These are phyloP conservation scores for Acanthosepion pharaonis DNA, from an alignment of 2,888 invertebrate genomes.

Conservation along the genomic window DNA sequence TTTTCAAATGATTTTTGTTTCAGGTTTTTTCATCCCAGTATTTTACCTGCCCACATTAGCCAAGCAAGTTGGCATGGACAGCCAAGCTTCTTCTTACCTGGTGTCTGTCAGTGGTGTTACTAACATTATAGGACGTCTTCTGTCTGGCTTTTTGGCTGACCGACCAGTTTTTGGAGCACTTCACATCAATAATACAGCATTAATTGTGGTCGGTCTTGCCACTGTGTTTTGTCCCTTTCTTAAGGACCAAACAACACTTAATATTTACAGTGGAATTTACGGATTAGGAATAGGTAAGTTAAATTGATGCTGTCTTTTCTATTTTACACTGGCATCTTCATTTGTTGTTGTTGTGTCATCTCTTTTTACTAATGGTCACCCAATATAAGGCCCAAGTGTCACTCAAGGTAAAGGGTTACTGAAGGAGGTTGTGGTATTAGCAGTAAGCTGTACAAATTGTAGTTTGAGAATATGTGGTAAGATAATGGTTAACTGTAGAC, in stretches of 20 bases:
- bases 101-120: constrained; percentile 91
- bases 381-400: too few species aligned
- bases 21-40: constrained; percentile 90
- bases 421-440: too few species aligned
- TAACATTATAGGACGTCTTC: constrained; percentile 91
- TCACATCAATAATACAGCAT: constrained; percentile 89
- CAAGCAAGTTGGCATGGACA: constrained; percentile 66
- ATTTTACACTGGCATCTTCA: too few species aligned
- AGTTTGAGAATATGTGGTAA: too few species aligned
- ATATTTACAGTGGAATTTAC: constrained; percentile 87
- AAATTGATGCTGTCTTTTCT: too few species aligned
- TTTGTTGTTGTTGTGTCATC: too few species aligned
- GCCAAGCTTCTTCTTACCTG: constrained; percentile 80
- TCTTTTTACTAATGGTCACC: too few species aligned
- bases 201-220: constrained; percentile 90
- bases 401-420: too few species aligned
- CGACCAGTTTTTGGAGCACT: constrained; percentile 89
- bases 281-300: constrained; percentile 91
- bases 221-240: constrained; percentile 87
- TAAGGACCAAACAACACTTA: constrained; percentile 80
- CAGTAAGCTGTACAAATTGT: too few species aligned
- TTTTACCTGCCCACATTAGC: constrained; percentile 86
- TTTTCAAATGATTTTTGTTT: constrained; percentile 46
- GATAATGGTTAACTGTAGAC: too few species aligned
- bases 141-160: constrained; percentile 82